These are phyloP conservation scores for Hyposoter didymator DNA, from an alignment of 2,888 invertebrate species.

Conservation along the genomic window DNA sequence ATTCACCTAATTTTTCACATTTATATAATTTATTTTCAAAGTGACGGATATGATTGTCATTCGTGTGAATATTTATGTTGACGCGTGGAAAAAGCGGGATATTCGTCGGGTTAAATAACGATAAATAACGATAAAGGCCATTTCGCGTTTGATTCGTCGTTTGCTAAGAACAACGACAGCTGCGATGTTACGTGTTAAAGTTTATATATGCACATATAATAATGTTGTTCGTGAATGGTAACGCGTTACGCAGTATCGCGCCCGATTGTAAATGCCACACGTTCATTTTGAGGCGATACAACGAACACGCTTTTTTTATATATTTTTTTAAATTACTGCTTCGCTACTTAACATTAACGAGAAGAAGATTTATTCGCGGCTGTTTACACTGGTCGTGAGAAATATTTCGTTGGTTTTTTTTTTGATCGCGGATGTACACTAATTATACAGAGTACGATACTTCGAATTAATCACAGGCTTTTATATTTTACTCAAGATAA, in stretches of 20 bases:
- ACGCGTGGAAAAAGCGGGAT: slow-evolving; percentile 34
- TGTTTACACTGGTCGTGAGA: neutral
- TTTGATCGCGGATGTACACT: neutral
- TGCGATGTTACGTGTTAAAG: slow-evolving; percentile 40
- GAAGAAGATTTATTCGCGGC: slow-evolving; percentile 10
- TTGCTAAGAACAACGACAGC: slow-evolving; percentile 42
- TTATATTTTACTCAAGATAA: neutral
- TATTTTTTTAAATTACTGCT: slow-evolving; percentile 9
- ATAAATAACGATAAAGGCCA: slow-evolving; percentile 67
- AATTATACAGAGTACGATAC: neutral
- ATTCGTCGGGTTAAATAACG: slow-evolving; percentile 67
- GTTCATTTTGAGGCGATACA: slow-evolving; percentile 20
- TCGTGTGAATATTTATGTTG: neutral
- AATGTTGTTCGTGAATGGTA: slow-evolving; percentile 66
- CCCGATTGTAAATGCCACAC: slow-evolving; percentile 65
- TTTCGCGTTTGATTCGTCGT: slow-evolving; percentile 61
- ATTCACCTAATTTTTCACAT: neutral
- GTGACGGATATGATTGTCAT: neutral
- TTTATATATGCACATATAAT: slow-evolving; percentile 29
- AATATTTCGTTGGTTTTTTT: neutral
- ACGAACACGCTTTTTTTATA: slow-evolving; percentile 10
- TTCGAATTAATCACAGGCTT: neutral
- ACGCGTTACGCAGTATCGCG: slow-evolving; percentile 65
- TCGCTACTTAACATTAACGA: neutral
- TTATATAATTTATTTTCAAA: slow-evolving; percentile 40